These are phyloP conservation scores for Orthosia gracilis DNA, from an alignment of 2,888 invertebrate species.

Conservation along the genomic window DNA sequence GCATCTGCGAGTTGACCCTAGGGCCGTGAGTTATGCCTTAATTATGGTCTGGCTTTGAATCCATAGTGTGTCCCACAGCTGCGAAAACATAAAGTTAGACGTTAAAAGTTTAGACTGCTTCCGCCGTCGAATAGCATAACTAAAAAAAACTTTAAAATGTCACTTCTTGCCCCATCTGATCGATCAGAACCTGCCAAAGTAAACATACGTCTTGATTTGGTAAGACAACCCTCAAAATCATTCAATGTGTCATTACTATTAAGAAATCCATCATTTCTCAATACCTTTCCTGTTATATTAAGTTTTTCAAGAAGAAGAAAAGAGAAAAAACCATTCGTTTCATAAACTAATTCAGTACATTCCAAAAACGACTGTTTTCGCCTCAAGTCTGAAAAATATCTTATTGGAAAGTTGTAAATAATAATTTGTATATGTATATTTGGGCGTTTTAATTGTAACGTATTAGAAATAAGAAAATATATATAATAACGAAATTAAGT, in stretches of 20 bases:
- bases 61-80: background rate
- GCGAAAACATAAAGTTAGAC: too few species aligned
- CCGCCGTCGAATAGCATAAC: background rate
- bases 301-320: slow-evolving; percentile 20
- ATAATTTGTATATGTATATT: slow-evolving; percentile 62
- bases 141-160: background rate
- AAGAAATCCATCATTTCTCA: too few species aligned
- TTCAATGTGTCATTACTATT: background rate
- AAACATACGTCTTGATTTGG: background rate
- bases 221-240: too few species aligned
- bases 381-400: slow-evolving; percentile 54
- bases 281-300: slow-evolving; percentile 31
- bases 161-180: background rate
- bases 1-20: too few species aligned
- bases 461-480: slow-evolving; percentile 35
- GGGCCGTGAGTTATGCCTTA: too few species aligned
- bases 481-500: slow-evolving; percentile 38
- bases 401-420: slow-evolving; percentile 51
- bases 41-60: background rate
- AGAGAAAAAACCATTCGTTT: background rate
- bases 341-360: slow-evolving; percentile 49
- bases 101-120: background rate
- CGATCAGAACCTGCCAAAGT: background rate
- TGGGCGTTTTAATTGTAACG: slow-evolving; percentile 43
- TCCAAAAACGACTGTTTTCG: slow-evolving; percentile 52